Percentiles rank a stretch among this genome's conserved stretches.
phyloP scores from a whole-genome alignment of 2,888 invertebrate genomes.

The Micropterix aruncella region DNA sequence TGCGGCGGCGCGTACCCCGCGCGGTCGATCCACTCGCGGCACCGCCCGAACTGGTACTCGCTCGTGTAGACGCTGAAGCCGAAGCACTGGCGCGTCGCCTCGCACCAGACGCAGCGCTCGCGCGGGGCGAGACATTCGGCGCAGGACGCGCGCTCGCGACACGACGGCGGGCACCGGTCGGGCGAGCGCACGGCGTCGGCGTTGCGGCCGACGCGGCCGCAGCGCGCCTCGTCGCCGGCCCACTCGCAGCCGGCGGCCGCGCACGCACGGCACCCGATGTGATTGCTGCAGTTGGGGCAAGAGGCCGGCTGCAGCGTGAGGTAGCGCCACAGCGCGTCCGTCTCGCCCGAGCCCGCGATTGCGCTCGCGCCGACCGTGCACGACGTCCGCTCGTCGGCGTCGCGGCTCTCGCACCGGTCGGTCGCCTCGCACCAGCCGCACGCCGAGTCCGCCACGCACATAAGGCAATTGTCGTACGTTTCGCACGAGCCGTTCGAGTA shows the following conservation, averaged over 20 bases:
- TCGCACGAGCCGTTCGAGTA: slow-evolving; percentile 68
- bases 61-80: slow-evolving; percentile 93
- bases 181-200: slow-evolving; percentile 48
- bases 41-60: slow-evolving; percentile 85
- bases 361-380: slow-evolving; percentile 22
- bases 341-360: slow-evolving; percentile 3
- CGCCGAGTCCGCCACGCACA: slow-evolving; percentile 75
- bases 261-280: slow-evolving; percentile 78
- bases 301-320: slow-evolving; percentile 68
- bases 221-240: slow-evolving; percentile 81
- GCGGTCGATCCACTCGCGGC: slow-evolving; percentile 86
- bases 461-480: slow-evolving; percentile 68
- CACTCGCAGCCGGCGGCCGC: slow-evolving; percentile 77
- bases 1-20: slow-evolving; percentile 31
- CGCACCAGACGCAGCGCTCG: slow-evolving; percentile 92
- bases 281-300: slow-evolving; percentile 81
- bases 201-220: slow-evolving; percentile 64
- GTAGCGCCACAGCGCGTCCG: slow-evolving; percentile 56
- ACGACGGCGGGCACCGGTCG: slow-evolving; percentile 65
- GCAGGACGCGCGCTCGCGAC: slow-evolving; percentile 63
- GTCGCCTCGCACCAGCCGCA: slow-evolving; percentile 87
- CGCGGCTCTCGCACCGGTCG: slow-evolving; percentile 53
- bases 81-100: slow-evolving; percentile 82
- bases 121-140: slow-evolving; percentile 72
- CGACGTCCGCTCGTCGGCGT: slow-evolving; percentile 48